These are phyloP conservation scores for Alexandromys oeconomus DNA, from an alignment of 2,797 vertebrate species.

Conservation along the genomic window DNA sequence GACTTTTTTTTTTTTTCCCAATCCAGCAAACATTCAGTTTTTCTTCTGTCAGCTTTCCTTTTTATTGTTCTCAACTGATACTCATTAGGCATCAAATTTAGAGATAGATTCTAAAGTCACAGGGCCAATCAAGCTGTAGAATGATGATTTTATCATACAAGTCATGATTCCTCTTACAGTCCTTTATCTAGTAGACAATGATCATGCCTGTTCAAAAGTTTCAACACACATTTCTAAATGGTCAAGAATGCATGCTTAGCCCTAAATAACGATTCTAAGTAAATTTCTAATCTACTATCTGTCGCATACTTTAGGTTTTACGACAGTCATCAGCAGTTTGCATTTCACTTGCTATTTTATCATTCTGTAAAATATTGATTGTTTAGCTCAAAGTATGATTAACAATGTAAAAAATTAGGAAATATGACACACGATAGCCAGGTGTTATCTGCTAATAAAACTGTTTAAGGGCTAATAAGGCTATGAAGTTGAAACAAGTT, in stretches of 20 bases:
- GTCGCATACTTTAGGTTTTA: slow-evolving; percentile 10
- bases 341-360: not conserved
- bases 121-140: not conserved
- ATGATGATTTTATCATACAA: not conserved
- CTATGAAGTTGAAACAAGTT: not conserved
- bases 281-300: not conserved
- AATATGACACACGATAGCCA: not conserved
- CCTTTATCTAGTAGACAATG: not conserved
- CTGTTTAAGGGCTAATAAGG: not conserved
- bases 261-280: not conserved
- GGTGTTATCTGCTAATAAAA: not conserved
- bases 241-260: not conserved
- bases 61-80: not conserved
- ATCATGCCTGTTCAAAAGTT: not conserved
- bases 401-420: not conserved
- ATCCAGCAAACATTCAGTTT: not conserved
- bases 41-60: not conserved
- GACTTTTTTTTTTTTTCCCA: not conserved
- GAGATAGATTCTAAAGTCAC: not conserved
- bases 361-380: not conserved
- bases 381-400: not conserved
- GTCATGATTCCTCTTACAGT: not conserved
- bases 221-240: not conserved
- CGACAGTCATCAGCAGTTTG: slow-evolving; percentile 36
- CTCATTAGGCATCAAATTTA: slow-evolving; percentile 52